Evolutionary conservation across 2,113 vertebrate species (phyloP).

Genomic region (Prunella himalayana): DNA sequence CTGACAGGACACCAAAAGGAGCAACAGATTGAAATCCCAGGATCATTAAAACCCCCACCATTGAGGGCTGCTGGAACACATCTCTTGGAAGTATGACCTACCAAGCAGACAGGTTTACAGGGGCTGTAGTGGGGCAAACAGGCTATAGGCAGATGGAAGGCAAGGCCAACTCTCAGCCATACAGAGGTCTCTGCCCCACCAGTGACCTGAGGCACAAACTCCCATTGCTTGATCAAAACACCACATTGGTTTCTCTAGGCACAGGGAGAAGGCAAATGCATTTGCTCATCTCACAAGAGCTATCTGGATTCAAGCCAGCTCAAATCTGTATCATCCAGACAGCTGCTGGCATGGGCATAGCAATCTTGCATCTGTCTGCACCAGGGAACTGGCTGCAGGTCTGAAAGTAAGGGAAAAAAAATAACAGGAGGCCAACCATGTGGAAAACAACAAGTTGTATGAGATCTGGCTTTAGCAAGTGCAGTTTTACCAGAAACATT

Average conservation of each 20-base stretch:
- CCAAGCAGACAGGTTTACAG: background rate
- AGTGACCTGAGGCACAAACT: background rate
- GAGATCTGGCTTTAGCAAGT: background rate
- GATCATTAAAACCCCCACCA: background rate
- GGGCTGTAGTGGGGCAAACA: background rate
- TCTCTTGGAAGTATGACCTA: background rate
- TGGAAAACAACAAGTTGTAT: background rate
- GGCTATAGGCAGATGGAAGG: background rate
- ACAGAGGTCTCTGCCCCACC: background rate
- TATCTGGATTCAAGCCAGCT: background rate
- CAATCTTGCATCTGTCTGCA: background rate
- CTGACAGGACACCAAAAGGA: background rate
- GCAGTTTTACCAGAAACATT: background rate
- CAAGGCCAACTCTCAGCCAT: background rate
- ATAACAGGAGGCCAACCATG: background rate
- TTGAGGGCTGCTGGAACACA: background rate
- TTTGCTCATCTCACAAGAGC: background rate
- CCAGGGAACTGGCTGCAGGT: background rate
- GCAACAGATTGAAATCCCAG: background rate
- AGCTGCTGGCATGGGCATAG: background rate
- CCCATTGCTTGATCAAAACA: background rate
- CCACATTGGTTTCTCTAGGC: background rate
- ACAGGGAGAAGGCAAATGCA: background rate
- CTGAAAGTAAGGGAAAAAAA: background rate
- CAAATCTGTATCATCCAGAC: background rate